Percentiles rank a stretch among this genome's conserved stretches.
phyloP scores from a whole-genome alignment of 1,140 invertebrate species.

The Atopsyche davidsoni region DNA sequence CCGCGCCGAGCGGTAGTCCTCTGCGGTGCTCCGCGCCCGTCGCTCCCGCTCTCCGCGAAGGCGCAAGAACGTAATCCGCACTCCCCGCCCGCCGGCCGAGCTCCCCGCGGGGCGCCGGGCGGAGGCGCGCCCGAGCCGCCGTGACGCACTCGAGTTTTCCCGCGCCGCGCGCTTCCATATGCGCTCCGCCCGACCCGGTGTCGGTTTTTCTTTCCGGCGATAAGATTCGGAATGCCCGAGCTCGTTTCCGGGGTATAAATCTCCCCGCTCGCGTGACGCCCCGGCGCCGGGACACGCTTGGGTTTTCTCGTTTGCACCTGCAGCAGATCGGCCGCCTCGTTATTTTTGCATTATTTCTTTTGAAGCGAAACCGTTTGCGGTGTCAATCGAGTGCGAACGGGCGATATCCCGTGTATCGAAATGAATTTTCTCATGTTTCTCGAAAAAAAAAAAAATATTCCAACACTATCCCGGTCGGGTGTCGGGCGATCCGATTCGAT shows the following conservation, averaged over 20 bases:
- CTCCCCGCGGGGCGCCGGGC: conserved; percentile 2
- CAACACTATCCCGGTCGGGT: too few relatives aligned
- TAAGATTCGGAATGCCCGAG: conserved; percentile 3
- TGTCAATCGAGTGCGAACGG: too few relatives aligned
- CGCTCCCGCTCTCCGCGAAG: not conserved
- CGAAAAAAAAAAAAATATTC: too few relatives aligned
- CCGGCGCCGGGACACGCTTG: not conserved
- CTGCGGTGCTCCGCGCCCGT: conserved; percentile 27
- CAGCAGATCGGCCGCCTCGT: too few relatives aligned
- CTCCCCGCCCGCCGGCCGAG: conserved; percentile 3
- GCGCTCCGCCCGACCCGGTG: not conserved
- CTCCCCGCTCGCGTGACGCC: conserved; percentile 13
- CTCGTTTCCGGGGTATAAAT: conserved; percentile 10
- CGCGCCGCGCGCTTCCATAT: not conserved
- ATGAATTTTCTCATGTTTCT: too few relatives aligned
- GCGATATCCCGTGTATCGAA: too few relatives aligned
- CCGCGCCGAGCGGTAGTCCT: conserved; percentile 41
- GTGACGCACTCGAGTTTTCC: not conserved
- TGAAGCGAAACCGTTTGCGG: too few relatives aligned
- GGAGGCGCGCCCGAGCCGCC: conserved; percentile 3
- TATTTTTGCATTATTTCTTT: too few relatives aligned
- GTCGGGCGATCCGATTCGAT: too few relatives aligned
- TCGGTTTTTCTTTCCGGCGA: conserved; percentile 9
- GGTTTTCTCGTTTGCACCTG: too few relatives aligned
- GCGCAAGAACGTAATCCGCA: not conserved